Evolutionary conservation across 1,140 invertebrate species (phyloP), one percentile per base, ranked within the genome.

Genomic region (Alviniconcha marisindica): DNA sequence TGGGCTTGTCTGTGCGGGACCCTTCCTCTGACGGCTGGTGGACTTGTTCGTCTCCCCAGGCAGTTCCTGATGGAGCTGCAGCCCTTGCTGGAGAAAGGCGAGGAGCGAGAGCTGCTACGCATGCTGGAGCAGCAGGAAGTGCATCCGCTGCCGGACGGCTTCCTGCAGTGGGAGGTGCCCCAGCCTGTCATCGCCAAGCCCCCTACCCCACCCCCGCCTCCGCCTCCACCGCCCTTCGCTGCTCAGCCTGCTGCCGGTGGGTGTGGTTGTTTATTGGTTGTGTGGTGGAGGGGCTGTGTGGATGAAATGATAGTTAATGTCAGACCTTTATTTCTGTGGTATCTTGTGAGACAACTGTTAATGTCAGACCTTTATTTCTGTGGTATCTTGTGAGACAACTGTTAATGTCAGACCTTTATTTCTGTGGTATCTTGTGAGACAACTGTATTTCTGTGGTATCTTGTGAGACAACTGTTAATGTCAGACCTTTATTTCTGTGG

Each of bases 151-250:
- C 88, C 84, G 5, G 69, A 82, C 10, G 77, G 63, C 1, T 82
- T 85, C 51, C 81, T 36, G 15, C 71, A 48, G 2, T 89, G 88
- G 88, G 83, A 78, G 71, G 84, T 89, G 7, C 81, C 84, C 12
- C 63, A 73, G 28, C 88, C 88, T 33, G 40, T 86, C 21, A 82
- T 85, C 21, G 56, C 71, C 24, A 74, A 54, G 7, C 81, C 83
- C 28, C 48, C 69, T 73, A 81, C 44, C n/a, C 54, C 73, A 14
- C 42, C 69, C 21, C 51, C 81, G 0, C 40, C 63, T 21, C 79
- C 54, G 24, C 42, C 66, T 2, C 79, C 79, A 42, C 42, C 44
- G 21, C 66, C 66, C 24, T n/a, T n/a, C n/a, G 71, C 18, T 36
- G 28, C 28, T 10, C 10, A 14, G 1, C 28, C 63, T 12, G 28